Conservation (phyloP, 2,888 invertebrate genomes). For the Conistra vaccinii region DNA sequence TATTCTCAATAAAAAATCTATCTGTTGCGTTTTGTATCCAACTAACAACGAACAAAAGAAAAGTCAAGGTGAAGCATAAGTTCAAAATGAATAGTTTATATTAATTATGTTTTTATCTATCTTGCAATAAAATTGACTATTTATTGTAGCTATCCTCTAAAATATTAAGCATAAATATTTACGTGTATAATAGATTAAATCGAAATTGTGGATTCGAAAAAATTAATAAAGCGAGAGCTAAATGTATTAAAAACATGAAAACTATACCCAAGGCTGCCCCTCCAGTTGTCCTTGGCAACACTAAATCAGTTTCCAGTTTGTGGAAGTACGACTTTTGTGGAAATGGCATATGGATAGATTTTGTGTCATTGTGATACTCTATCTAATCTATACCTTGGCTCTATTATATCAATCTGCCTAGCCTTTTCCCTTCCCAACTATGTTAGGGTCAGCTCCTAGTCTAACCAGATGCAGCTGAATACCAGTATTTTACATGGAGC, state of each 20-base stretch:
- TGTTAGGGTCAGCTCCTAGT: no score
- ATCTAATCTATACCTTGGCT: neutral
- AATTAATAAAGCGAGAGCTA: neutral
- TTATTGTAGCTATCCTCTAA: slow-evolving; percentile 5
- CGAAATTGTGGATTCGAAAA: neutral
- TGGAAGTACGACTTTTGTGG: neutral
- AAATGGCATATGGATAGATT: neutral
- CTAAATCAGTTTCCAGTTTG: neutral
- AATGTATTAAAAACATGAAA: neutral
- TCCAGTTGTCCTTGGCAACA: neutral
- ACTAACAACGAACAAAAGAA: slow-evolving; percentile 26
- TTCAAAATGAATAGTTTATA: slow-evolving; percentile 21
- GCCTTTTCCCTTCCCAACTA: no score
- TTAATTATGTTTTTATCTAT: slow-evolving; percentile 25
- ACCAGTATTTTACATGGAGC: no score
- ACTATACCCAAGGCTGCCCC: neutral
- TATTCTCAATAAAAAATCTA: slow-evolving; percentile 31
- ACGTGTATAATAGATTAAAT: neutral
- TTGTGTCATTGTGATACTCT: no score
- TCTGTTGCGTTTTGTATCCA: slow-evolving; percentile 34
- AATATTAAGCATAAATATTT: neutral
- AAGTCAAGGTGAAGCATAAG: slow-evolving; percentile 58
- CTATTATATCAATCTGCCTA: neutral
- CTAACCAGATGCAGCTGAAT: no score
- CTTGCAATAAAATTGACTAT: slow-evolving; percentile 14